These are phyloP conservation scores for Drosophila arizonae DNA, from an alignment of 1,140 invertebrate species.

Conservation along the genomic window DNA sequence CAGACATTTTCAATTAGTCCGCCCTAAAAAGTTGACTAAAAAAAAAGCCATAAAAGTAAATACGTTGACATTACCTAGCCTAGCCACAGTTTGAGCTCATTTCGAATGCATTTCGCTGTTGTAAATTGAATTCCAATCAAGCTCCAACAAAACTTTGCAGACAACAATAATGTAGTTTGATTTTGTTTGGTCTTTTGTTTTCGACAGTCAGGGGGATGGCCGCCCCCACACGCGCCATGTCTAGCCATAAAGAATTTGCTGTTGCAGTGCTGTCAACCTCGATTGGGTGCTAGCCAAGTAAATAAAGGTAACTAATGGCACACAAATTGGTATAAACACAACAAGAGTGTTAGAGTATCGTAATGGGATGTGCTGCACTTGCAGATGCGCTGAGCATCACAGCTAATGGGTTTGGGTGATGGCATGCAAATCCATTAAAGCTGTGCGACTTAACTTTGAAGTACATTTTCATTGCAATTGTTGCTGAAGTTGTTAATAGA, in stretches of 20 bases:
- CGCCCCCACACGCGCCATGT: too few species aligned
- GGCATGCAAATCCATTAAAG: too few species aligned
- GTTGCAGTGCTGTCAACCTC: background rate
- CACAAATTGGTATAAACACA: background rate
- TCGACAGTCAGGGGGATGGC: background rate
- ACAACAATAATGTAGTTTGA: constrained; percentile 30
- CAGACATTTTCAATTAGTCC: constrained; percentile 69
- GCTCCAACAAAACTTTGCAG: constrained; percentile 60
- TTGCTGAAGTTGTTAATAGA: too few species aligned
- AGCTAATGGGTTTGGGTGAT: too few species aligned
- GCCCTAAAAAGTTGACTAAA: constrained; percentile 40
- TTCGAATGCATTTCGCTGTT: constrained; percentile 1
- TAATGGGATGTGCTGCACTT: too few species aligned
- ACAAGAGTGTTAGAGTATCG: background rate
- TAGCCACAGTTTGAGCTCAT: background rate
- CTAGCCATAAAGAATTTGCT: background rate
- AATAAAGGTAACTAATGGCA: too few species aligned
- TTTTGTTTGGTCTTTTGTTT: constrained; percentile 6
- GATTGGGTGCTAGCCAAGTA: constrained; percentile 2
- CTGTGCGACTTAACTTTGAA: too few species aligned
- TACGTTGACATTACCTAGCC: constrained; percentile 24
- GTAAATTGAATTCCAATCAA: constrained; percentile 48
- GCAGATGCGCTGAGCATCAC: too few species aligned
- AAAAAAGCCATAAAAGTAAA: background rate
- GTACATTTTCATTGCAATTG: too few species aligned